Base-by-base conservation (phyloP, 53 echinoderm and acorn worm species). In the Holothuria leucospilota region DNA sequence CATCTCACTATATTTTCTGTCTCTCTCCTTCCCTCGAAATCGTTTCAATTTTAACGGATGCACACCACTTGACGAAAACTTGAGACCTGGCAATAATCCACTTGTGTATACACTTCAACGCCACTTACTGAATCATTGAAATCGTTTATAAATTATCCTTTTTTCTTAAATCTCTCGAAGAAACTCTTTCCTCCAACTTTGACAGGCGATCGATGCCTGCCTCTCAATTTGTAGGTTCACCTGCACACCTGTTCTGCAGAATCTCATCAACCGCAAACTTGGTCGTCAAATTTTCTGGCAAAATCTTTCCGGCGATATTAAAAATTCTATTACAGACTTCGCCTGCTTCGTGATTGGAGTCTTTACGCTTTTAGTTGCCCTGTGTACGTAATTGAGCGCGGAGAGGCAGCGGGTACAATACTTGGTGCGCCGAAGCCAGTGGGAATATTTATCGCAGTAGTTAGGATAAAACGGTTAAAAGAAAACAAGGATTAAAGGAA, bases 221-320 rank as follows among this genome's bases (percentile, higher is more conserved):
- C n/a, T 28, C 75, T 51, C 75, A 75, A 75, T 75, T 75, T 75
- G 75, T 75, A 75, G 75, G 41, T 75, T 49, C 75, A 75, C 75
- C 75, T 75, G 75, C 75, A 51, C 75, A 75, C 75, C 75, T 75
- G 75, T 52, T 75, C 52, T 49, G 51, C 51, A 75, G 28, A 75
- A 75, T 75, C 51, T 75, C 52, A 75, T 75, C 75, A 75, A 75
- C 51, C 75, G 75, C 75, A 75, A 75, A 71, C 49, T 52, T 75
- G 28, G 75, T 52, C 75, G 39, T 26, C 38, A 51, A 46, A 75
- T 49, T 46, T 75, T 75, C 24, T 3, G 49, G 51, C 25, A 75
- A 75, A 75, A 75, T 75, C 75, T 75, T 75, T 75, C 75, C 75
- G 75, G 75, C 75, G 75, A 75, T 75, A 75, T 75, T 75, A 75